These are phyloP conservation scores for Tragelaphus strepsiceros DNA, from an alignment of 2,113 vertebrate genomes.

Conservation along the genomic window DNA sequence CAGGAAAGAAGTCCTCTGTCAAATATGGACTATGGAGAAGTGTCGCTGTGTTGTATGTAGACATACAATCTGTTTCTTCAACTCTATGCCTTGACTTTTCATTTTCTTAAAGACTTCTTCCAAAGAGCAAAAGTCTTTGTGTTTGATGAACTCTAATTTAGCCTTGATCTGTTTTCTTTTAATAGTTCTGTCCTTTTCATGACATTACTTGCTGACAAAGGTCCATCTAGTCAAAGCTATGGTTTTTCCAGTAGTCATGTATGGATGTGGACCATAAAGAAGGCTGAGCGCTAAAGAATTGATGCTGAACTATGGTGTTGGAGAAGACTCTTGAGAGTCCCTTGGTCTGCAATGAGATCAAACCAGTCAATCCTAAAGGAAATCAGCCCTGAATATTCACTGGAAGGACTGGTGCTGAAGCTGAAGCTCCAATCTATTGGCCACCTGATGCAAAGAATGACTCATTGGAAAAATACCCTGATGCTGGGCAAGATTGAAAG, in stretches of 20 bases:
- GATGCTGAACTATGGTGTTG: neutral
- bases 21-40: neutral
- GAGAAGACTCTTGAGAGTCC: neutral
- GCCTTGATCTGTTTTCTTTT: neutral
- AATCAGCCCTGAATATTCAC: neutral
- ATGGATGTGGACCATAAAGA: neutral
- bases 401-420: neutral
- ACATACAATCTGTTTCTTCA: neutral
- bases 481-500: neutral
- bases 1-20: neutral
- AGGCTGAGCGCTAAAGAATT: neutral
- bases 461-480: neutral
- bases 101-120: neutral
- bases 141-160: neutral
- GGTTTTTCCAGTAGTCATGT: neutral
- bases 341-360: neutral
- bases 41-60: neutral
- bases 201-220: neutral
- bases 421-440: neutral
- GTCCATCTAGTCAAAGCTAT: neutral
- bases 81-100: neutral
- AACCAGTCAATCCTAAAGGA: neutral
- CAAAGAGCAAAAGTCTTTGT: neutral
- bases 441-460: neutral
- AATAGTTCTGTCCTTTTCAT: neutral